Conservation (phyloP, 2,113 vertebrate genomes). For the Furnarius figulus region DNA sequence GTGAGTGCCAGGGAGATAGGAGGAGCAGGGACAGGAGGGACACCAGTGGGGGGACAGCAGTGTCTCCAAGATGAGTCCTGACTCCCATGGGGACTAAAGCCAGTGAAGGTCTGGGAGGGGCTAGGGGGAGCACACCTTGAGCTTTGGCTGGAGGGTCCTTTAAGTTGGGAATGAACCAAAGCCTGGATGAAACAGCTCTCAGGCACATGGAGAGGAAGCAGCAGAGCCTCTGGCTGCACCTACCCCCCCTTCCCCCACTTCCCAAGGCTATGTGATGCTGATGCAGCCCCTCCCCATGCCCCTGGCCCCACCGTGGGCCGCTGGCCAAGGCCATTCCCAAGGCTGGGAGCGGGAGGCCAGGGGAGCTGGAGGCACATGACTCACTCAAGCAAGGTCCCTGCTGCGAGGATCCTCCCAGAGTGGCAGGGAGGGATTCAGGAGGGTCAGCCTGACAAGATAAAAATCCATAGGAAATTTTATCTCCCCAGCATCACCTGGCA, state of each 20-base stretch:
- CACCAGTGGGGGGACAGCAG: accelerated
- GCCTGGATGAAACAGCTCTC: not conserved
- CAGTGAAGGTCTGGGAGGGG: not conserved
- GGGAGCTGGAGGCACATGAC: not conserved
- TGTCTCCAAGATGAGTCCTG: not conserved
- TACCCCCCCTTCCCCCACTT: not conserved
- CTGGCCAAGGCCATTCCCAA: not conserved
- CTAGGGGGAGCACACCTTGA: not conserved
- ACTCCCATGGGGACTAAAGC: accelerated
- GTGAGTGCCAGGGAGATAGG: accelerated
- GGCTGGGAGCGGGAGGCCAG: not conserved
- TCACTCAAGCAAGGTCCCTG: not conserved
- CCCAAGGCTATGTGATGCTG: not conserved
- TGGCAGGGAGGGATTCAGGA: not conserved
- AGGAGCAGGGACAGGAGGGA: accelerated
- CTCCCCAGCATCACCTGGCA: not conserved
- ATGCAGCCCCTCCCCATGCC: not conserved
- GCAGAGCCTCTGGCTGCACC: not conserved
- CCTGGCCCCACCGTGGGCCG: accelerated
- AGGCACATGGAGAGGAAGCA: not conserved
- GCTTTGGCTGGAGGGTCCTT: not conserved
- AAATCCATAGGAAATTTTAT: not conserved
- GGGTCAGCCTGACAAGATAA: not conserved
- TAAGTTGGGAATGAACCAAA: accelerated
- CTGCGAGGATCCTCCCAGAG: not conserved